Base-by-base conservation (phyloP, 2,888 invertebrate species). In the Ectemnius cavifrons region DNA sequence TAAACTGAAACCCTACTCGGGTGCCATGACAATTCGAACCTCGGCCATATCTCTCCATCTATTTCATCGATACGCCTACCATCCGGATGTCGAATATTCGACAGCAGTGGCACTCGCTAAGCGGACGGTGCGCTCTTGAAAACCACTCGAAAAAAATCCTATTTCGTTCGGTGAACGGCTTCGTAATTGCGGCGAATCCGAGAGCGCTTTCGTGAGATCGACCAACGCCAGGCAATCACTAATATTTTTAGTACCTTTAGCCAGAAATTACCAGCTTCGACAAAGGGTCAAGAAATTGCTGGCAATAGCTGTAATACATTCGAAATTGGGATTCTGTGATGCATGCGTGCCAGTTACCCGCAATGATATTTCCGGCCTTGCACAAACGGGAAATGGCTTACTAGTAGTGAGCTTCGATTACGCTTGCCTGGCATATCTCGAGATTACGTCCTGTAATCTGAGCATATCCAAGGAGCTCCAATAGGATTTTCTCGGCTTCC, bases 401-500 rank as follows among this genome's bases (percentile, higher is more conserved):
- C 73, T 73, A 74, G 49, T 74, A 71, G 67, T 66, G 62, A 58
- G 68, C 49, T 46, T 68, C 64, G 66, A 63, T 71, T 71, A 79
- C 63, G 65, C 65, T 64, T 37, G 37, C 37, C 37, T 11, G 65
- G 59, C 67, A 46, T 63, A 63, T 63, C 57, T 66, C 69, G 62
- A 69, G 70, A 73, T 73, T 82, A 61, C 58, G 59, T 23, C 65
- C 57, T 6, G 64, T 64, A 77, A 71, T 69, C 64, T 63, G 67
- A 18, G 58, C 27, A 60, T 28, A 57, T 57, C 59, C 56, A 64
- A 61, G 60, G 16, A 45, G 64, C 60, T 60, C 45, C 28, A 18
- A 20, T 45, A 49, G 45, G 46, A 37, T 68, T 58, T 72, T n/a
- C 61, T 13, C 45, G 4, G 20, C 6, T 16, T 47, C 57, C 61